Evolutionary conservation across 1,140 invertebrate genomes (phyloP).

Genomic region (Drosophila littoralis): DNA sequence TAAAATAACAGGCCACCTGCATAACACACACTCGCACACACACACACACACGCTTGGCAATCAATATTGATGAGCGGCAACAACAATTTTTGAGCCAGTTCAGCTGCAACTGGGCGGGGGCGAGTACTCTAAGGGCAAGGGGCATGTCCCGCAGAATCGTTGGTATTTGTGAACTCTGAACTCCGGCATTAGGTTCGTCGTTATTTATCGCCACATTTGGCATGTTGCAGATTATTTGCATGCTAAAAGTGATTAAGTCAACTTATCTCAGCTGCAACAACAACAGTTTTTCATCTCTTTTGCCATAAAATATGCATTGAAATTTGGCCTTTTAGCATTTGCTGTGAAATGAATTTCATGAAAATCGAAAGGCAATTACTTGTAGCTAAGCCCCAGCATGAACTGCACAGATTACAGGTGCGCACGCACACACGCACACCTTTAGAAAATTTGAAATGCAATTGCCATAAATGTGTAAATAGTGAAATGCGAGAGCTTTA

Average conservation of each 20-base stretch:
- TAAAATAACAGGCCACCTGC: slow-evolving; percentile 50
- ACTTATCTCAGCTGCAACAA: slow-evolving; percentile 39
- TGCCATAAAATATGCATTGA: slow-evolving; percentile 36
- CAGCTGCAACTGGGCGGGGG: neutral
- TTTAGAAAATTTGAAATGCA: slow-evolving; percentile 37
- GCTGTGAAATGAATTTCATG: slow-evolving; percentile 33
- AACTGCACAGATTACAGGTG: slow-evolving; percentile 25
- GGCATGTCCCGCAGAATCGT: neutral
- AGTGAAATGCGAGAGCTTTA: slow-evolving; percentile 7
- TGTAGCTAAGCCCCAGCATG: slow-evolving; percentile 32
- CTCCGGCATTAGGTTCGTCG: slow-evolving; percentile 16
- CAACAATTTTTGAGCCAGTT: slow-evolving; percentile 16
- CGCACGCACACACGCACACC: neutral
- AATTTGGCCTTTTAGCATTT: slow-evolving; percentile 17
- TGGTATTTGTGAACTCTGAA: slow-evolving; percentile 10
- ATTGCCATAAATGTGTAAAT: slow-evolving; percentile 46
- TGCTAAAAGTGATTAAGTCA: slow-evolving; percentile 59
- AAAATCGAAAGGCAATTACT: slow-evolving; percentile 48
- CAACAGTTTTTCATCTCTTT: slow-evolving; percentile 17
- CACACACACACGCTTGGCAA: neutral
- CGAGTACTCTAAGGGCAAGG: no score
- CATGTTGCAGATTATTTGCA: slow-evolving; percentile 28
- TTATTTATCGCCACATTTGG: slow-evolving; percentile 48
- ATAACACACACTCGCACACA: neutral
- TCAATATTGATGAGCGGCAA: slow-evolving; percentile 62